These are phyloP conservation scores for Stomatorhinus ivindoensis DNA, from an alignment of 2,113 vertebrate species.

Conservation along the genomic window DNA sequence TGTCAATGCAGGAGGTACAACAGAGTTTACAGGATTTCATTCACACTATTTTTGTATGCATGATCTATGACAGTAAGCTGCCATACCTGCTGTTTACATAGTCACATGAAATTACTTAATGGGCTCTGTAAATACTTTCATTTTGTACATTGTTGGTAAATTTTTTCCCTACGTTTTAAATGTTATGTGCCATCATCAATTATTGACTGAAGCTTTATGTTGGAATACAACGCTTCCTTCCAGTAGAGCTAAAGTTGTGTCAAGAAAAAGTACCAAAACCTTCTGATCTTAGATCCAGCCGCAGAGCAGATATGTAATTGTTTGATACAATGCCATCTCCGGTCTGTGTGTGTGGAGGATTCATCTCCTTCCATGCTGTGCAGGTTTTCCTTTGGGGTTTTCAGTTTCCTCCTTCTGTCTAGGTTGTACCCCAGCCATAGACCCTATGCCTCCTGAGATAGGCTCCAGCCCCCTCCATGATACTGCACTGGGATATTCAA, in stretches of 20 bases:
- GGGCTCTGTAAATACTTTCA: neutral
- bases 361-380: neutral
- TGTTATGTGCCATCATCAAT: neutral
- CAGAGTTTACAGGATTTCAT: neutral
- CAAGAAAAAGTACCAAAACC: neutral
- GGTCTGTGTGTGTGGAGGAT: no score
- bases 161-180: neutral
- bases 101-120: neutral
- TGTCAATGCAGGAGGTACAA: neutral
- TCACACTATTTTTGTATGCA: neutral
- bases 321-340: no score
- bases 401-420: neutral
- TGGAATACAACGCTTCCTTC: neutral
- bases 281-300: no score
- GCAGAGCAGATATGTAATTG: no score
- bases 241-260: neutral
- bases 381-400: neutral
- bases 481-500: no score
- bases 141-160: neutral
- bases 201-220: neutral
- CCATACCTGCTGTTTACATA: neutral
- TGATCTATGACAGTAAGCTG: neutral
- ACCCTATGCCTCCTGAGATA: no score
- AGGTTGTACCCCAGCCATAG: neutral
- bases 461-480: no score